phyloP scores from a whole-genome alignment of 2,797 vertebrate genomes.

The Trichosurus vulpecula region DNA sequence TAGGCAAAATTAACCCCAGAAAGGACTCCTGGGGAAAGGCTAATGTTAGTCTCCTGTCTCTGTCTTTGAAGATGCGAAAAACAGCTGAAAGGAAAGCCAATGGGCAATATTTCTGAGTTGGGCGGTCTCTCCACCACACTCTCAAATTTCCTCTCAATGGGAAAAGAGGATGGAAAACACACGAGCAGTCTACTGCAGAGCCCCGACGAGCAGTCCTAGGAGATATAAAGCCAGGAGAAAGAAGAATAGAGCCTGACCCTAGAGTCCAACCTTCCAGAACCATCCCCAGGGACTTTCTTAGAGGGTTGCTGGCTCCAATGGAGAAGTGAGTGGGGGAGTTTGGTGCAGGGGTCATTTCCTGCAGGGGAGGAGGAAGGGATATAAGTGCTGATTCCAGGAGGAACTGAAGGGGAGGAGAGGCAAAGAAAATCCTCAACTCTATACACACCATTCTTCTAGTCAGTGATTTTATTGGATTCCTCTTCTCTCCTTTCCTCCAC shows the following conservation, averaged over 20 bases:
- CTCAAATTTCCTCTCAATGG: conserved; percentile 69
- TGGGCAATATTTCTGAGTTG: background rate
- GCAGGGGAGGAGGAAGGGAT: background rate
- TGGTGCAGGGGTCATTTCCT: background rate
- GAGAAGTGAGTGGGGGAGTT: background rate
- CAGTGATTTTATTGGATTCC: background rate
- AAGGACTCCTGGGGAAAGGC: background rate
- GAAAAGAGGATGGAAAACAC: conserved; percentile 66
- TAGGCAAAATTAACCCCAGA: background rate
- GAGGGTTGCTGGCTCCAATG: background rate
- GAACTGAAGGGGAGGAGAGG: background rate
- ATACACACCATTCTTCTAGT: background rate
- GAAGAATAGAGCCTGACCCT: background rate
- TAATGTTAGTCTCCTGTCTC: too few species aligned
- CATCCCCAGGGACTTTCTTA: background rate
- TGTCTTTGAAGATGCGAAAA: conserved; percentile 24
- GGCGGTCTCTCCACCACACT: conserved; percentile 1
- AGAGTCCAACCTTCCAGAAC: background rate
- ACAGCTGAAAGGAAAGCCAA: conserved; percentile 46
- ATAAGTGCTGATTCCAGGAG: background rate
- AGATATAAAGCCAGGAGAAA: background rate
- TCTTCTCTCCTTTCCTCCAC: background rate
- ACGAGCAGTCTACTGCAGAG: conserved; percentile 28
- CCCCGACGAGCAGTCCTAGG: background rate
- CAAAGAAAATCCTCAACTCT: background rate